phyloP scores from a whole-genome alignment of 1,140 invertebrate genomes.

The Hetaerina americana region DNA sequence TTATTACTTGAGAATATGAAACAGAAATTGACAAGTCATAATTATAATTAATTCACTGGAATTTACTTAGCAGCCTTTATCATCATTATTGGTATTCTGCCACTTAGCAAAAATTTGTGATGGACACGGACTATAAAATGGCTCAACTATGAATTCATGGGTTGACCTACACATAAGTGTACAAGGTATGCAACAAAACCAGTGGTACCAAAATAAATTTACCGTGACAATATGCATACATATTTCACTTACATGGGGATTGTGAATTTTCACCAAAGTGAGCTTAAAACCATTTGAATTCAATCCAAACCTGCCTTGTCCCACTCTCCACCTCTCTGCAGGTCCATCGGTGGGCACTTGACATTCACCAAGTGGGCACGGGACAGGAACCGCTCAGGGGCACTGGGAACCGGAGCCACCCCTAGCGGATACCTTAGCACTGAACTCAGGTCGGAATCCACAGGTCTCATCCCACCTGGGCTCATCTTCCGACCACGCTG shows the following conservation, averaged over 20 bases:
- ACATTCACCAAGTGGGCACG: conserved; percentile 33
- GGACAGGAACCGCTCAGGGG: conserved; percentile 37
- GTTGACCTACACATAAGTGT: not conserved
- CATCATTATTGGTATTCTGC: too few species aligned
- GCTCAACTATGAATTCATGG: too few species aligned
- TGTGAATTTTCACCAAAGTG: not conserved
- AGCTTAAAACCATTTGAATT: not conserved
- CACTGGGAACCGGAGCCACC: conserved; percentile 16
- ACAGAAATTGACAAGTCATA: too few species aligned
- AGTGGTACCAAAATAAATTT: not conserved
- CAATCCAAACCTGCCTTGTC: conserved; percentile 14
- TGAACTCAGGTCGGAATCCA: not conserved
- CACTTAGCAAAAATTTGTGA: too few species aligned
- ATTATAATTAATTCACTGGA: too few species aligned
- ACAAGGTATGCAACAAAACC: not conserved
- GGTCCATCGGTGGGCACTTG: conserved; percentile 25
- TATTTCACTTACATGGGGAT: not conserved
- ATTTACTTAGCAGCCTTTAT: too few species aligned
- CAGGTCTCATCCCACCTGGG: not conserved
- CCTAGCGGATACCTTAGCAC: not conserved
- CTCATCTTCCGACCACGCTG: not conserved
- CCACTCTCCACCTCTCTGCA: conserved; percentile 17
- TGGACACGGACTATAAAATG: too few species aligned
- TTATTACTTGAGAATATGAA: too few species aligned
- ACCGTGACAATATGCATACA: not conserved